phyloP scores from a whole-genome alignment of 1,140 invertebrate species.

The Lucilia sericata region DNA sequence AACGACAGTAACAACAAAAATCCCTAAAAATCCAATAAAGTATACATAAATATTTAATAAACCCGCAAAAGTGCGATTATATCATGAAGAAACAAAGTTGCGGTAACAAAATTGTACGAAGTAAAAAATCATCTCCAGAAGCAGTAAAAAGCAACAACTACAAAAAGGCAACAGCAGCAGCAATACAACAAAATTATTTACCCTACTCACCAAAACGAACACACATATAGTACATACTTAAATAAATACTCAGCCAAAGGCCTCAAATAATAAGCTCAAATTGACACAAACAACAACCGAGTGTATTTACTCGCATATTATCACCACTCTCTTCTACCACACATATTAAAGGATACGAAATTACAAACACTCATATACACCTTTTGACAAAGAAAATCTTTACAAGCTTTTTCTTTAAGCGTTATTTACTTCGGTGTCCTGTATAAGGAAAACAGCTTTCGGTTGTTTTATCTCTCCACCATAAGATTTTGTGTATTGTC shows the following conservation, averaged over 20 bases:
- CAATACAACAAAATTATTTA: neutral
- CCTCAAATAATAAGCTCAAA: constrained; percentile 9
- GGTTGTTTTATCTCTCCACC: neutral
- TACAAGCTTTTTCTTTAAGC: neutral
- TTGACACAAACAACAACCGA: neutral
- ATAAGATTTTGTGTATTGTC: neutral
- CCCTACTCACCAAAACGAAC: neutral
- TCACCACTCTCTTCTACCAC: neutral
- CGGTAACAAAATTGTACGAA: constrained; percentile 38
- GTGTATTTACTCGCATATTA: neutral
- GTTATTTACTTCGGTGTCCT: neutral
- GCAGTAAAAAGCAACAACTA: neutral
- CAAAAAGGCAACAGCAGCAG: neutral
- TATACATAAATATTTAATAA: constrained; percentile 43
- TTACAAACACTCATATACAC: neutral
- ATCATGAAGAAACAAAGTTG: constrained; percentile 1
- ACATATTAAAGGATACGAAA: neutral
- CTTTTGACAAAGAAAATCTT: neutral
- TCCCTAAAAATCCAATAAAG: constrained; percentile 41
- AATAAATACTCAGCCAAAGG: too few relatives aligned
- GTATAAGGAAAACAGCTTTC: neutral
- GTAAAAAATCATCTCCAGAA: neutral
- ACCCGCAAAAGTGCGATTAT: constrained; percentile 44
- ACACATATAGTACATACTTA: neutral
- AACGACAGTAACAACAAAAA: constrained; percentile 9